Percentiles rank a stretch among this genome's conserved stretches.
phyloP scores from a whole-genome alignment of 2,113 vertebrate species.

The Damaliscus lunatus region DNA sequence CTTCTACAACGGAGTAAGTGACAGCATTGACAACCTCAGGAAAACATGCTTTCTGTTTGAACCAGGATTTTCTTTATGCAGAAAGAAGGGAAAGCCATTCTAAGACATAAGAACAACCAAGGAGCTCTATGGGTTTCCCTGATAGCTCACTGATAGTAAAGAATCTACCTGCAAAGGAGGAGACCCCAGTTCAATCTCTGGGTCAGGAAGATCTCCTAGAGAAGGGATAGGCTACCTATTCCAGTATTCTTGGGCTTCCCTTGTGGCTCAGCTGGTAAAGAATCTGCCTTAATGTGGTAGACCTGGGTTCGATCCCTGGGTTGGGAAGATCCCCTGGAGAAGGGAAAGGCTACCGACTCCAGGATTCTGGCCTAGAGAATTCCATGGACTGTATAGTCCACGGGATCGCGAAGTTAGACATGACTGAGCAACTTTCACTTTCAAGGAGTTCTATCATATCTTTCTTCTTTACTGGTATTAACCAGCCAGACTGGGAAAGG shows the following conservation, averaged over 20 bases:
- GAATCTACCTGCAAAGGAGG: neutral
- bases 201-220: neutral
- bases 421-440: neutral
- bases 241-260: neutral
- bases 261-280: neutral
- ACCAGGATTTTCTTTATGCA: neutral
- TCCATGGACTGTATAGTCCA: neutral
- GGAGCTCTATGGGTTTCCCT: neutral
- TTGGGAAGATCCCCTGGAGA: neutral
- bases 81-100: neutral
- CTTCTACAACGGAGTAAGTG: neutral
- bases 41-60: neutral
- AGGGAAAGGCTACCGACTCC: neutral
- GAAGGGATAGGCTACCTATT: neutral
- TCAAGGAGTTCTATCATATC: neutral
- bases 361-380: neutral
- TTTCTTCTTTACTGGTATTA: neutral
- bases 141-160: neutral
- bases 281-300: neutral
- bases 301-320: accelerated
- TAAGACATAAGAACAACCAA: neutral
- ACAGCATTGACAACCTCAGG: neutral
- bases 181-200: neutral
- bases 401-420: accelerated
- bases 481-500: neutral